phyloP scores from a whole-genome alignment of 2,797 vertebrate genomes.

The Acipenser ruthenus region DNA sequence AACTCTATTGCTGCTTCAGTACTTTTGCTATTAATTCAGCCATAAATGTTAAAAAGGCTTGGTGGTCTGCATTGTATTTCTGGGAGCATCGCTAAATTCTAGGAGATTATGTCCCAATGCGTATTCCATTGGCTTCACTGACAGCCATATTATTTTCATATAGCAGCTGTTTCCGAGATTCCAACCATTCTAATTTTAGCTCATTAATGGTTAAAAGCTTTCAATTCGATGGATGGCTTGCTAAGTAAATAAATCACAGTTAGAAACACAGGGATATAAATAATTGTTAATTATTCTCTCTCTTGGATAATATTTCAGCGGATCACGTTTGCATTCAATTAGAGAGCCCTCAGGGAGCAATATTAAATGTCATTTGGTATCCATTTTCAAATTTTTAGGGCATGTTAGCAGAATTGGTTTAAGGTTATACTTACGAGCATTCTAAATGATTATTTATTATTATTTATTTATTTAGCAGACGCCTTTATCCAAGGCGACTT shows the following conservation, averaged over 20 bases:
- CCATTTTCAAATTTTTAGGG: conserved; percentile 50
- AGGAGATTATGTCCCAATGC: conserved; percentile 16
- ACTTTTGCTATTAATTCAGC: not conserved
- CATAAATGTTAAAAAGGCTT: not conserved
- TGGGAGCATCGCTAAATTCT: conserved; percentile 12
- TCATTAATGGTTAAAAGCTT: conserved; percentile 3
- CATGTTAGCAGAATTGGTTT: conserved; percentile 1
- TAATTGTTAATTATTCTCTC: conserved; percentile 35
- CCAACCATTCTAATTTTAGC: conserved; percentile 17
- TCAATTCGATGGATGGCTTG: conserved; percentile 16
- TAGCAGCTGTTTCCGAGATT: conserved; percentile 21
- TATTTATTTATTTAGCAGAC: no score
- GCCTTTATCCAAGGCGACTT: no score
- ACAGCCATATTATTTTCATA: conserved; percentile 13
- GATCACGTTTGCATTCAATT: conserved; percentile 43
- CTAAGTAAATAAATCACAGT: conserved; percentile 37
- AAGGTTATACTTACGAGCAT: conserved; percentile 28
- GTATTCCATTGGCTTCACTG: conserved; percentile 20
- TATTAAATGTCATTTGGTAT: conserved; percentile 47
- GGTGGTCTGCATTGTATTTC: conserved; percentile 5
- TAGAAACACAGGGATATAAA: conserved; percentile 39
- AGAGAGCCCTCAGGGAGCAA: conserved; percentile 46
- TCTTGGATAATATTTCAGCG: conserved; percentile 39
- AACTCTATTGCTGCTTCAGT: no score
- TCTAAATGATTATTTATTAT: conserved; percentile 56